Evolutionary conservation across 2,113 vertebrate species (phyloP), one percentile per base, ranked within the genome.

Genomic region (Formicarius rufipectus): DNA sequence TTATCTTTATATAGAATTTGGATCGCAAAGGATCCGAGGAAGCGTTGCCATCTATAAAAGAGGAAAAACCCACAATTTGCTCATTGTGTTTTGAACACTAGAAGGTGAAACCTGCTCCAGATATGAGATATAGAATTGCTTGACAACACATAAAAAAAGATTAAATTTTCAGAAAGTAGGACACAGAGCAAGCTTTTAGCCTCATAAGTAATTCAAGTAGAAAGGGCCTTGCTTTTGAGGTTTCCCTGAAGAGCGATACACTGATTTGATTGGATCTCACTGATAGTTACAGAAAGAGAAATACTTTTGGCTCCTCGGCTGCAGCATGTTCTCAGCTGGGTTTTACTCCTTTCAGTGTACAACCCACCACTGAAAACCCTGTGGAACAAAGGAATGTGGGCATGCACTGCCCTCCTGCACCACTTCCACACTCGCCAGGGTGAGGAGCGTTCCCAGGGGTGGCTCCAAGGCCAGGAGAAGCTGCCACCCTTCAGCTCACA

Each of bases 141-240:
- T 89, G 62, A 84, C 49, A 89, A 68, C 40, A 85, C 58, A 53
- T 8, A 22, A 35, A 56, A 67, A 78, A 22, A 45, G 28, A 84
- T 31, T 33, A 85, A 45, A 79, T 89, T 89, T 87, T 76, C 71
- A 89, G 84, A 89, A 95, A 93, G 49, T 42, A 52, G 88, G 77
- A 75, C 62, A 91, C n/a, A 27, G 76, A 89, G 49, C 56, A 68
- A 84, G 80, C 88, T 87, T 90, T 92, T 72, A 82, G 68, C 37
- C 73, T 95, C 56, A 2, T 89, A 81, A 96, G 47, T 81, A 95
- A 94, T 91, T 96, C 93, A 89, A 62, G 66, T 35, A 64, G 90
- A 91, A 95, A 78, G 42, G 23, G 56, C 17, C 42, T 81, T 82
- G 55, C 39, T 92, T 89, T 89, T 89, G 84, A 93, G 69, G 69